phyloP scores from a whole-genome alignment of 1,140 invertebrate genomes.

The Drosophila aff. region DNA sequence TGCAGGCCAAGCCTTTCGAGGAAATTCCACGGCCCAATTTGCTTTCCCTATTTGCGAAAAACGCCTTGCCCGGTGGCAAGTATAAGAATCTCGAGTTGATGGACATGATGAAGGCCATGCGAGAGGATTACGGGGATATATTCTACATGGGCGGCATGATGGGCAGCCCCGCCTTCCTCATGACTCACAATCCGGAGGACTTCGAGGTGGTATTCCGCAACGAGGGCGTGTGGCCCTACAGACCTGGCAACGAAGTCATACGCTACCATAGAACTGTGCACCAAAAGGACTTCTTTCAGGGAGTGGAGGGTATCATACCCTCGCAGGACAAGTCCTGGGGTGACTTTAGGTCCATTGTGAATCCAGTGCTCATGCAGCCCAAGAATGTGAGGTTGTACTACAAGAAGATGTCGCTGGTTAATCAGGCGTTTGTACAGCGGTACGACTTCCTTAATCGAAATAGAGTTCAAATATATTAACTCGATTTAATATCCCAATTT shows the following conservation, averaged over 20 bases:
- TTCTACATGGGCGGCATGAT: slow-evolving; percentile 28
- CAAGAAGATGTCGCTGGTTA: slow-evolving; percentile 73
- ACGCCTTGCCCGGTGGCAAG: slow-evolving; percentile 54
- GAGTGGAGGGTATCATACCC: slow-evolving; percentile 50
- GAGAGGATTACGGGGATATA: slow-evolving; percentile 45
- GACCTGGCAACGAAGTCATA: slow-evolving; percentile 41
- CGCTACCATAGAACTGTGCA: slow-evolving; percentile 46
- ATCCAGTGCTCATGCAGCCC: slow-evolving; percentile 77
- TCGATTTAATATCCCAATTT: neutral
- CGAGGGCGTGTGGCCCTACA: slow-evolving; percentile 71
- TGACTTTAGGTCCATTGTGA: slow-evolving; percentile 66
- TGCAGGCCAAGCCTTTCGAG: slow-evolving; percentile 48
- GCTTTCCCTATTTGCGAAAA: slow-evolving; percentile 20
- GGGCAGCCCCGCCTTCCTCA: slow-evolving; percentile 40
- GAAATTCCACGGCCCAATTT: slow-evolving; percentile 50
- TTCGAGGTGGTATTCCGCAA: slow-evolving; percentile 60
- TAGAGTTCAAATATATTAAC: rapidly evolving
- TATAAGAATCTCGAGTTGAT: slow-evolving; percentile 38
- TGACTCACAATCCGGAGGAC: slow-evolving; percentile 59
- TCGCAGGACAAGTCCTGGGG: slow-evolving; percentile 63
- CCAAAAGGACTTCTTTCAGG: slow-evolving; percentile 62
- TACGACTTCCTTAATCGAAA: slow-evolving; percentile 6
- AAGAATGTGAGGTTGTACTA: slow-evolving; percentile 65
- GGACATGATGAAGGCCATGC: slow-evolving; percentile 39
- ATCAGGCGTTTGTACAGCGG: slow-evolving; percentile 75